Percentiles rank a stretch among this genome's conserved stretches.
Conservation (phyloP, 2,888 invertebrate species). For the Tenthredo amoena region DNA sequence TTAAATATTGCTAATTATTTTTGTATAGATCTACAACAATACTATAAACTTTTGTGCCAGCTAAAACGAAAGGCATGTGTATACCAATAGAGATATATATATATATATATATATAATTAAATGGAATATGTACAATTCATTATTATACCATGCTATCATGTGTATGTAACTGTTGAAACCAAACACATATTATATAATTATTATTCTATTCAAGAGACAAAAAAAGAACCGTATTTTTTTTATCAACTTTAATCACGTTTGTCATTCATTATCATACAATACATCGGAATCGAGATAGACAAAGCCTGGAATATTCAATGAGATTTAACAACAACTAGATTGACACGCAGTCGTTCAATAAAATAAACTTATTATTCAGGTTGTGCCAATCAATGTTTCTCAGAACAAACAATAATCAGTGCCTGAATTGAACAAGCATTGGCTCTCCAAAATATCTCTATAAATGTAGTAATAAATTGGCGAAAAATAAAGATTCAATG, state of each 20-base stretch:
- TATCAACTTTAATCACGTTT: neutral
- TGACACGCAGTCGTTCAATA: neutral
- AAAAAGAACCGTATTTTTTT: neutral
- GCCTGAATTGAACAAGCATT: neutral
- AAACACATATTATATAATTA: constrained; percentile 15
- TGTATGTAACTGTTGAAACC: constrained; percentile 16
- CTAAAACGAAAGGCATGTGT: constrained; percentile 57
- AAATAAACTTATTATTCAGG: neutral
- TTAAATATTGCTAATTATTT: constrained; percentile 74
- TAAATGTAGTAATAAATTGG: neutral
- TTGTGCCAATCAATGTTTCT: neutral
- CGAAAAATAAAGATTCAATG: neutral
- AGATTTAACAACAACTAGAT: neutral
- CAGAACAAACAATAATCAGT: neutral
- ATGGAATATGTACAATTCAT: constrained; percentile 20
- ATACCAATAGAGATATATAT: constrained; percentile 62
- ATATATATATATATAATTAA: constrained; percentile 58
- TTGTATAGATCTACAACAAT: constrained; percentile 75
- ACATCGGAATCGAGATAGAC: neutral
- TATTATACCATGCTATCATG: constrained; percentile 16
- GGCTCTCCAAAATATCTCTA: neutral
- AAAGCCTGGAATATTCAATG: neutral
- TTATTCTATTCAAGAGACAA: constrained; percentile 11
- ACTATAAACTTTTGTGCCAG: constrained; percentile 71
- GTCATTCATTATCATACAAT: neutral